These are phyloP conservation scores for Dendrocincla fuliginosa DNA, from an alignment of 2,797 vertebrate genomes.

Conservation along the genomic window DNA sequence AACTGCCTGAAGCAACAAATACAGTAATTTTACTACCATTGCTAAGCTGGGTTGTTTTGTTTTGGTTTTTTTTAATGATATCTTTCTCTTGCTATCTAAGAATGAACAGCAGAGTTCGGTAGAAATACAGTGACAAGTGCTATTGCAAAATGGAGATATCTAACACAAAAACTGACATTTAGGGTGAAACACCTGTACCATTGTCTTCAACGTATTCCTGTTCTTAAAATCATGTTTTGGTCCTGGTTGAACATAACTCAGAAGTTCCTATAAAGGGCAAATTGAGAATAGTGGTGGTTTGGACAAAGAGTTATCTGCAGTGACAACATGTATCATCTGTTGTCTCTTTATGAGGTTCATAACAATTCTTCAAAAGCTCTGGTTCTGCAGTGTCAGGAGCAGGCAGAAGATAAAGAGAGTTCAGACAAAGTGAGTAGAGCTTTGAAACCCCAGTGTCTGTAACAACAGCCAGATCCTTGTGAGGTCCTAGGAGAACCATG, in stretches of 20 bases:
- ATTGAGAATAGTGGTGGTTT: not conserved
- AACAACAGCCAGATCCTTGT: not conserved
- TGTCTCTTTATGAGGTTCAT: not conserved
- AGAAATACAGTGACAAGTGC: not conserved
- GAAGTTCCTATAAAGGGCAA: not conserved
- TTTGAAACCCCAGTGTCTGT: not conserved
- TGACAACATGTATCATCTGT: not conserved
- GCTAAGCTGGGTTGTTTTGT: not conserved
- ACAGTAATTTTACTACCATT: not conserved
- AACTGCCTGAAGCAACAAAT: not conserved
- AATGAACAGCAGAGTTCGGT: not conserved
- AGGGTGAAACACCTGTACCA: not conserved
- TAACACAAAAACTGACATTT: not conserved
- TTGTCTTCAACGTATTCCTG: not conserved
- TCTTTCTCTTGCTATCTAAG: not conserved
- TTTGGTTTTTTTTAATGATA: too few relatives aligned
- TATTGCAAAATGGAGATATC: not conserved
- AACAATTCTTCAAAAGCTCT: not conserved
- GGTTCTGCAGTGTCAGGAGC: not conserved
- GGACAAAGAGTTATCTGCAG: not conserved
- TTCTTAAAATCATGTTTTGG: not conserved
- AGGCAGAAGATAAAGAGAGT: not conserved
- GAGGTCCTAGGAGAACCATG: not conserved
- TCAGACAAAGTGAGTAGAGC: not conserved
- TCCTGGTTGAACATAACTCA: not conserved